These are phyloP conservation scores for Alces alces DNA, from an alignment of 2,113 vertebrate genomes.

Conservation along the genomic window DNA sequence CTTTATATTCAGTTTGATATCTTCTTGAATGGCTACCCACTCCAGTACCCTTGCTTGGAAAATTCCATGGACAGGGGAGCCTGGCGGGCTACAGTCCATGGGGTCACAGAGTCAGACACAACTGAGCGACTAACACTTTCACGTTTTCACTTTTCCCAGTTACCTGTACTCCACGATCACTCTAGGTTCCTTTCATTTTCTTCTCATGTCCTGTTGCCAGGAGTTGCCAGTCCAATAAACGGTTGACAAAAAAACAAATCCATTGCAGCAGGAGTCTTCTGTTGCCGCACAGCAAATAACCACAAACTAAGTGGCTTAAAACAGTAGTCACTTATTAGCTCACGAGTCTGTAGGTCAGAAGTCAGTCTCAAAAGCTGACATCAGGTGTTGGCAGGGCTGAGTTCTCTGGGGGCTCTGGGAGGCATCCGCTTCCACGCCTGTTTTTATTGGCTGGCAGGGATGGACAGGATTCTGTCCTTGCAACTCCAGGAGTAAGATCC, in stretches of 20 bases:
- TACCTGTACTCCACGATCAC: neutral
- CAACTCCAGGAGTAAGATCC: neutral
- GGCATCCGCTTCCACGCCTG: neutral
- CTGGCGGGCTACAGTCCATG: neutral
- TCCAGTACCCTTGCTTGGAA: neutral
- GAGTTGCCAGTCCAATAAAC: neutral
- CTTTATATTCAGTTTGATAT: neutral
- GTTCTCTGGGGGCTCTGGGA: neutral
- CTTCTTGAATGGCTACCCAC: neutral
- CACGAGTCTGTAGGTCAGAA: neutral
- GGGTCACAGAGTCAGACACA: neutral
- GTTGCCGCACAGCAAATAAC: neutral
- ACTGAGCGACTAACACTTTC: neutral
- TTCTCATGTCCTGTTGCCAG: neutral
- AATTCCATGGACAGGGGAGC: neutral
- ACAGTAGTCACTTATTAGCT: neutral
- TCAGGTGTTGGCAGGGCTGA: rapidly evolving
- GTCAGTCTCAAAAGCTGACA: neutral
- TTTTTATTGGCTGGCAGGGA: neutral
- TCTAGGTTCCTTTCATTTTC: neutral
- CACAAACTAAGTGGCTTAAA: neutral
- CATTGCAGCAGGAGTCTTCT: too few species aligned
- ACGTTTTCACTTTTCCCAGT: neutral
- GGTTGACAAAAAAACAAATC: neutral
- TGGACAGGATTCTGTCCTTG: neutral